phyloP scores from a whole-genome alignment of 2,113 vertebrate species.

The Lophochroa leadbeateri region DNA sequence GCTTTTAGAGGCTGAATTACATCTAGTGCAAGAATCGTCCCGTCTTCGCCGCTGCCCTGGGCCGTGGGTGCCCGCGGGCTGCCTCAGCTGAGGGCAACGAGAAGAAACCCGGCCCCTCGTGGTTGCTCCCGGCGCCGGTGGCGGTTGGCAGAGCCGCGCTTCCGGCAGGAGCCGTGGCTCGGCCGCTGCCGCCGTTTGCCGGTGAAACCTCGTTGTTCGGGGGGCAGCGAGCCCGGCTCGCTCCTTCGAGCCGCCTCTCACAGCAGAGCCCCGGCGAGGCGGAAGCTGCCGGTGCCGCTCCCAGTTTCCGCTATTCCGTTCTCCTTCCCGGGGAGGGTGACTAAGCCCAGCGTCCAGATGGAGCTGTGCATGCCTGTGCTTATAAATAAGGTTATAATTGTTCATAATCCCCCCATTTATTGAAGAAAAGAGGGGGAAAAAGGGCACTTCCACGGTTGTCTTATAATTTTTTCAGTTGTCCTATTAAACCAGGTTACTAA shows the following conservation, averaged over 20 bases:
- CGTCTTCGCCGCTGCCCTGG: neutral
- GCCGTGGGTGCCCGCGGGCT: neutral
- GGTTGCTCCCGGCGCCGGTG: fast-evolving
- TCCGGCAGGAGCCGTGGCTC: neutral
- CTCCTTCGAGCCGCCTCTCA: neutral
- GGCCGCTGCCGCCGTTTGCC: neutral
- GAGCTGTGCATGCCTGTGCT: neutral
- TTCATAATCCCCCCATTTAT: neutral
- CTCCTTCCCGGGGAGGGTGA: neutral
- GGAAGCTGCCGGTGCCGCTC: neutral
- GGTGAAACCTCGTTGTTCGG: fast-evolving
- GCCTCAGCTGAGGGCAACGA: fast-evolving
- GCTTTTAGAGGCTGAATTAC: neutral
- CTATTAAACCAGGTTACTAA: neutral
- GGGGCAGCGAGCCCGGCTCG: neutral
- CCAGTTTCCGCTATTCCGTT: fast-evolving
- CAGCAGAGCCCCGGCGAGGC: fast-evolving
- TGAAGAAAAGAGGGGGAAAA: neutral
- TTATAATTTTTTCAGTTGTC: neutral
- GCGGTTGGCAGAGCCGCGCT: neutral
- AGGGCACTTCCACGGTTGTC: neutral
- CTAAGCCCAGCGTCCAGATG: neutral
- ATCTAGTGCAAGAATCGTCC: fast-evolving
- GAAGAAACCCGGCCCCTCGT: neutral
- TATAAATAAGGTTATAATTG: neutral